Percentiles rank a stretch among this genome's conserved stretches.
phyloP scores from a whole-genome alignment of 2,113 vertebrate species.

The Trematomus loennbergii region DNA sequence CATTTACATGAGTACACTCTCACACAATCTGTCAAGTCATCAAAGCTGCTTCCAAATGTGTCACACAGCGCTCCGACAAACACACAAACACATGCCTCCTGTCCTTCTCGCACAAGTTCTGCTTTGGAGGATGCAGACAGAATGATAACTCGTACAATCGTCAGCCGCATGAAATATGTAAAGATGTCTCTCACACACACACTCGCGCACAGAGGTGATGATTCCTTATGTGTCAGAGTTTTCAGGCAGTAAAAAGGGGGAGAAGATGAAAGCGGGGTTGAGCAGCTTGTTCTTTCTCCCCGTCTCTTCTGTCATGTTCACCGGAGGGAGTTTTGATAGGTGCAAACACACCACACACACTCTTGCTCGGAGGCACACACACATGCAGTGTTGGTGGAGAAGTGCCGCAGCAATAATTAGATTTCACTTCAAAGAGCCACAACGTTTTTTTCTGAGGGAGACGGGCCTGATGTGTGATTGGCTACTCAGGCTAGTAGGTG shows the following conservation, averaged over 20 bases:
- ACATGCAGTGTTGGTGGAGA: background rate
- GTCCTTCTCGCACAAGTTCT: slow-evolving; percentile 21
- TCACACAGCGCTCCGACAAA: slow-evolving; percentile 1
- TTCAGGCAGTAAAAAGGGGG: slow-evolving; percentile 28
- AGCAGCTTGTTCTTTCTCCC: slow-evolving; percentile 56
- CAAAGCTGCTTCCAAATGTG: slow-evolving; percentile 16
- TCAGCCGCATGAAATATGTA: slow-evolving; percentile 23
- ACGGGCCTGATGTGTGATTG: slow-evolving; percentile 12
- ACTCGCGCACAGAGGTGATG: background rate
- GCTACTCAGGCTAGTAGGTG: slow-evolving; percentile 16
- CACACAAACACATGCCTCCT: slow-evolving; percentile 20
- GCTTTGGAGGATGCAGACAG: slow-evolving; percentile 17
- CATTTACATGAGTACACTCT: background rate
- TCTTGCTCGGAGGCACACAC: slow-evolving; percentile 8
- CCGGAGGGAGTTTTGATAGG: slow-evolving; percentile 52
- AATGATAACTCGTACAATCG: slow-evolving; percentile 8
- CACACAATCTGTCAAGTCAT: slow-evolving; percentile 17
- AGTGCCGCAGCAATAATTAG: slow-evolving; percentile 57
- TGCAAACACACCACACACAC: slow-evolving; percentile 2
- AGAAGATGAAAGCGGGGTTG: slow-evolving; percentile 59
- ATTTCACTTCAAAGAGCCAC: slow-evolving; percentile 68
- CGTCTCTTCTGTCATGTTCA: slow-evolving; percentile 55
- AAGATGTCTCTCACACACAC: slow-evolving; percentile 10
- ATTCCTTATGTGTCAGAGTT: slow-evolving; percentile 41
- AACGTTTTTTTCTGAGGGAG: slow-evolving; percentile 51